A percentile compares a stretch with the other conserved stretches of the same genome.
Evolutionary conservation across 2,797 vertebrate species (phyloP).

Genomic region (Acanthornis magna): DNA sequence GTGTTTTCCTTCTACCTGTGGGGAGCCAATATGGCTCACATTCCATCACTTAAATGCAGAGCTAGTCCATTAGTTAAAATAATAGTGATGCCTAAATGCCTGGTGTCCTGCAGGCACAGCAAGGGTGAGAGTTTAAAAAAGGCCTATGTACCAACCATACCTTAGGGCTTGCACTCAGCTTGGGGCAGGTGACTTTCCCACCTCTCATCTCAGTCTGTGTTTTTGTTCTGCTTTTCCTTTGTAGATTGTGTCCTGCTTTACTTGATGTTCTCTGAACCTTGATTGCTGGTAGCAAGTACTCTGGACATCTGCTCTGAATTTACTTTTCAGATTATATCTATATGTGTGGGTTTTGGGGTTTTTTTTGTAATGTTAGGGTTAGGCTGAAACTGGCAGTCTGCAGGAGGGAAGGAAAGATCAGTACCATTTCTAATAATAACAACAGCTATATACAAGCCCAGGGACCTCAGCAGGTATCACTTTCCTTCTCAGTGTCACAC

Average conservation of each 20-base stretch:
- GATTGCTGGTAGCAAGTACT: conserved; percentile 46
- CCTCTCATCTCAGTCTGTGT: not conserved
- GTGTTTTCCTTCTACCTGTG: not conserved
- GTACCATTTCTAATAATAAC: conserved; percentile 35
- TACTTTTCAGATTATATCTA: conserved; percentile 66
- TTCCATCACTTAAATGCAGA: not conserved
- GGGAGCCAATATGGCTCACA: not conserved
- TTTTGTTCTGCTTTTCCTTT: not conserved
- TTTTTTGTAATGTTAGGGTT: conserved; percentile 4
- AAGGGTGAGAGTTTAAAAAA: not conserved
- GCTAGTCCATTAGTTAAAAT: conserved; percentile 14
- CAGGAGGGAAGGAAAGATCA: not conserved
- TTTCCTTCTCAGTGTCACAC: not conserved
- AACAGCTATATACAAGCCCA: conserved; percentile 17
- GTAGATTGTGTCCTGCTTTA: not conserved
- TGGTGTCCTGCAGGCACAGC: not conserved
- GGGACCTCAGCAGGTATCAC: not conserved
- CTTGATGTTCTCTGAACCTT: conserved; percentile 36
- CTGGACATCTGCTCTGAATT: conserved; percentile 73
- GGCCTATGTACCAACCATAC: not conserved
- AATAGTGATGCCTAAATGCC: not conserved
- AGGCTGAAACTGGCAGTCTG: conserved; percentile 41
- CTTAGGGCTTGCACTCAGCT: not conserved
- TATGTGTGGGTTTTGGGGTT: not conserved
- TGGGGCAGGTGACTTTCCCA: conserved; percentile 18